Evolutionary conservation across 2,113 vertebrate species (phyloP), one percentile per base, ranked within the genome.

Genomic region (Nothoprocta perdicaria): DNA sequence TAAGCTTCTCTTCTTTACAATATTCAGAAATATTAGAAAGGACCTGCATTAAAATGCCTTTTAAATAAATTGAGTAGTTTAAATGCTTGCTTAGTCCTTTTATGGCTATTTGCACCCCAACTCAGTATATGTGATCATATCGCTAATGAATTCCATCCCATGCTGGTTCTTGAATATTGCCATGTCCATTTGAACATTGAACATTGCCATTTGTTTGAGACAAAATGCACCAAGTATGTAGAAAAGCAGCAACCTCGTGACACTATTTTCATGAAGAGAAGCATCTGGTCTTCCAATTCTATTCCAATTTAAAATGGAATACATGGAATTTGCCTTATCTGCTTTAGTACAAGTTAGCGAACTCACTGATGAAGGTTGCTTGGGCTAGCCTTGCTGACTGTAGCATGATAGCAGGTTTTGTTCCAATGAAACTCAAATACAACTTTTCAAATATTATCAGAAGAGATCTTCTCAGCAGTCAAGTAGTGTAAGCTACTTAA

Each of bases 91-190:
- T 89, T 0, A 0, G 38, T 87, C 2, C 0, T 46, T 78, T 82
- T 68, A 11, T 12, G 62, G 40, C 15, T 66, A 69, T 84, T 88
- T 93, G 41, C 31, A 71, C 50, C 66, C 79, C 24, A 40, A 61
- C 45, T 55, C 57, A 82, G 41, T 17, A 12, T 45, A 45, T 50
- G 73, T 50, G 67, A 94, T 22, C 35, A 26, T 45, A 55, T 50
- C 6, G 68, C 31, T 87, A 80, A 84, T 60, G 60, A 80, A 82
- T 93, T 89, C 46, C 2, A 6, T 29, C 86, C 72, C 81, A 60
- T 85, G 81, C 68, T 89, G 84, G 75, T 89, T 72, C 76, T 92
- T 85, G 8, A 89, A 46, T 46, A 58, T 55, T 62, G 18, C 31
- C 63, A 52, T 46, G 91, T 74, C 84, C 84, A 74, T 33, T 63